Base-by-base conservation (phyloP, 2,797 vertebrate species). In the Pangasius sanitwongsei region DNA sequence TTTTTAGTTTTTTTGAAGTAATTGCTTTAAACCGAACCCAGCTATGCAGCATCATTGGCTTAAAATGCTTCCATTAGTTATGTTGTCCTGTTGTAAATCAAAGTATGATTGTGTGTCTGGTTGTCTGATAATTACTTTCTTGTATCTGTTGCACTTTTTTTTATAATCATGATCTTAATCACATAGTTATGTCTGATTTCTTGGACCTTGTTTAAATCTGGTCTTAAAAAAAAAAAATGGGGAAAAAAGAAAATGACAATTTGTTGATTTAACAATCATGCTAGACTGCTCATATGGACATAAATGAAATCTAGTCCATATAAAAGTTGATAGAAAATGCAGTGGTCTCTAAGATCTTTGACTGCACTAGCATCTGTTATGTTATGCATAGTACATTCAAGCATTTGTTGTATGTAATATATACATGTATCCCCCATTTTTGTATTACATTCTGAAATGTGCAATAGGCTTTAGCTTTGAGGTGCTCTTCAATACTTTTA, bases 11-110 rank as follows among this genome's bases (percentile, higher is more conserved):
- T 94, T 93, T 93, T 92, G 88, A 93, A 95, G 94, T 94, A 95
- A 96, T 96, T 94, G 96, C 96, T 97, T 97, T 96, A 96, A 96
- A 96, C 96, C 96, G 97, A 96, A 96, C 96, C 96, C 95, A 97
- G 97, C 97, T 98, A 98, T 98, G 97, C 97, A 98, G 97, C 96
- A 95, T 94, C 95, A 95, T 95, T 95, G 96, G 96, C 96, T 97
- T 97, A 84, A 87, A 89, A 97, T 96, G 96, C 96, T 96, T 97
- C 95, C 97, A 95, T 97, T 90, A 86, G 94, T 70, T 90, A 70
- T 87, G 63, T 86, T 61, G 87, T 91, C 86, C 44, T 31, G 34
- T 89, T 87, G 65, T 88, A 65, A 88, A 91, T 91, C 87, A 87
- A 55, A 78, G 88, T 90, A 87, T 91, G 77, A 89, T 90, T 88